Evolutionary conservation across 2,113 vertebrate species (phyloP).

Genomic region (Jaculus jaculus): DNA sequence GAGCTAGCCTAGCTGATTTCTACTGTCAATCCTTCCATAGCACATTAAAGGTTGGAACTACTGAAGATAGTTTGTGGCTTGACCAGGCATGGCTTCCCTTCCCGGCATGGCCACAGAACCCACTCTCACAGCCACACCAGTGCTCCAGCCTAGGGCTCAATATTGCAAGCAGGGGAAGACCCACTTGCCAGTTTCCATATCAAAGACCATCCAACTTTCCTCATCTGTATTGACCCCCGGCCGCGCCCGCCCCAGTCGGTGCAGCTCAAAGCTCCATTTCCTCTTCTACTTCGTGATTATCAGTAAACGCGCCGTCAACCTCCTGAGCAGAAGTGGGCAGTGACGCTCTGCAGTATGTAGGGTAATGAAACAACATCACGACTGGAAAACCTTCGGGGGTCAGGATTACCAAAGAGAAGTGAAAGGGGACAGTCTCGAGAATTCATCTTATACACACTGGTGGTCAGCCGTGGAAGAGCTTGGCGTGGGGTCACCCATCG

Average conservation of each 20-base stretch:
- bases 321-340: not conserved
- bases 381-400: not conserved
- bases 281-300: not conserved
- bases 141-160: not conserved
- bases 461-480: not conserved
- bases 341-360: not conserved
- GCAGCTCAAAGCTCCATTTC: not conserved
- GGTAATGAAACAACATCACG: not conserved
- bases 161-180: not conserved
- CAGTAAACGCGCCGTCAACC: not conserved
- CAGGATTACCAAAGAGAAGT: not conserved
- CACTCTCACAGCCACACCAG: not conserved
- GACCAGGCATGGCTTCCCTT: not conserved
- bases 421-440: not conserved
- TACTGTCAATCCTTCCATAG: not conserved
- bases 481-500: not conserved
- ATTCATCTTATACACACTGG: not conserved
- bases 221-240: fast-evolving
- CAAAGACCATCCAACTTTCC: not conserved
- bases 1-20: not conserved
- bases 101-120: not conserved
- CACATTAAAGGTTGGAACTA: not conserved
- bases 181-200: not conserved
- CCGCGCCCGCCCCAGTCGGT: too few species aligned
- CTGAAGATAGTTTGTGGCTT: not conserved